A percentile compares a stretch with the other conserved stretches of the same genome.
Evolutionary conservation across 2,888 invertebrate genomes (phyloP).

Genomic region (Chaetoderma sp.): DNA sequence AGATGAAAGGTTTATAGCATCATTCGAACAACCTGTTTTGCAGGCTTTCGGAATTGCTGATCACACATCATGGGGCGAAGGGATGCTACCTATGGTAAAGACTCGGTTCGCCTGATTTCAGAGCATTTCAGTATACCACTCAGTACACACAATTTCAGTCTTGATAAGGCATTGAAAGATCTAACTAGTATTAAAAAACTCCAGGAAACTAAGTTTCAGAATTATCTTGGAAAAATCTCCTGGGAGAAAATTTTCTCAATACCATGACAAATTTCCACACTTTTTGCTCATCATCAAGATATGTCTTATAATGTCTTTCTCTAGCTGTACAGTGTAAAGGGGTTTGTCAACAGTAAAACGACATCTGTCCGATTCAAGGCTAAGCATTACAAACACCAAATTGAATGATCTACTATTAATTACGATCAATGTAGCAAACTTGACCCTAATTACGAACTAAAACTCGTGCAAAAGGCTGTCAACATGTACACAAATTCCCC

Average conservation of each 20-base stretch:
- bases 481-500: not conserved
- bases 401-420: not conserved
- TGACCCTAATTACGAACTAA: not conserved
- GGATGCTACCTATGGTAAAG: not conserved
- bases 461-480: not conserved
- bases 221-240: not conserved
- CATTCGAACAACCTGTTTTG: not conserved
- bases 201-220: not conserved
- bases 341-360: not conserved
- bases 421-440: not conserved
- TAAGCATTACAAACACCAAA: not conserved
- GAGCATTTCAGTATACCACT: not conserved
- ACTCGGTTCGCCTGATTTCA: not conserved
- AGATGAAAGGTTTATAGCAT: not conserved
- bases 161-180: not conserved
- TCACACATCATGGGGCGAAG: not conserved
- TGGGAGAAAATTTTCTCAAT: not conserved
- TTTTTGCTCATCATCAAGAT: not conserved
- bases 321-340: slow-evolving; percentile 1
- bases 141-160: not conserved
- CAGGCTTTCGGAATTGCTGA: not conserved
- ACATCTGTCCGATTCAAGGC: not conserved
- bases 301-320: too few relatives aligned
- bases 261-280: not conserved
- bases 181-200: not conserved